Evolutionary conservation across 2,888 invertebrate genomes (phyloP).

Genomic region (Drosophila peninsularis): DNA sequence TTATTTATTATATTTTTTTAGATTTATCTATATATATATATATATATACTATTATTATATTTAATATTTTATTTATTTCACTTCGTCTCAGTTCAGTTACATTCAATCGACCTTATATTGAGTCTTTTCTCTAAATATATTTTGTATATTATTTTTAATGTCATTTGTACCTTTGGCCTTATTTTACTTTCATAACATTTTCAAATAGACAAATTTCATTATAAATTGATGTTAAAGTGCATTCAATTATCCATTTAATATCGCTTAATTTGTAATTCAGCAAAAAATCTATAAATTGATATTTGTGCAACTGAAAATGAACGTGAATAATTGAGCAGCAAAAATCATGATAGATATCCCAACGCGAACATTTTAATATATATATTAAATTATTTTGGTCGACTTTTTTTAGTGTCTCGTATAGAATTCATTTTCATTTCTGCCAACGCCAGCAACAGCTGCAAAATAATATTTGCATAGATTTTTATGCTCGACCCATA

Average conservation of each 20-base stretch:
- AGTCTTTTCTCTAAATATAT: background rate
- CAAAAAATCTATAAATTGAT: conserved; percentile 7
- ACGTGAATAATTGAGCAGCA: conserved; percentile 52
- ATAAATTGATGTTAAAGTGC: conserved; percentile 15
- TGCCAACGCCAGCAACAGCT: conserved; percentile 52
- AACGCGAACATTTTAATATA: background rate
- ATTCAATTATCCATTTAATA: conserved; percentile 27
- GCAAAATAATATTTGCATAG: conserved; percentile 42
- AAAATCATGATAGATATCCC: conserved; percentile 18
- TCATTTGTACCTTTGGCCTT: background rate
- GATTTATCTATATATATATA: too few relatives aligned
- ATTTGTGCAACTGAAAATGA: conserved; percentile 38
- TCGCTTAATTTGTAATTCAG: conserved; percentile 17
- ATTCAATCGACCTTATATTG: background rate
- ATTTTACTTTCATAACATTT: background rate
- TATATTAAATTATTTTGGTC: conserved; percentile 1
- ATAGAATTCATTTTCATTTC: conserved; percentile 29
- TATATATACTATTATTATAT: too few relatives aligned
- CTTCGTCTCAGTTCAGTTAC: background rate
- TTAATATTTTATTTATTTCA: too few relatives aligned
- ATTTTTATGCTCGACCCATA: conserved; percentile 46
- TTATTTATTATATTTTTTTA: too few relatives aligned
- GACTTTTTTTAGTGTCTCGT: background rate
- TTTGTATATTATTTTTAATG: background rate
- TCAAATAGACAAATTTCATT: background rate